These are phyloP conservation scores for Rambutsinella grinnellia DNA, from an alignment of 2,888 invertebrate species.

Conservation along the genomic window DNA sequence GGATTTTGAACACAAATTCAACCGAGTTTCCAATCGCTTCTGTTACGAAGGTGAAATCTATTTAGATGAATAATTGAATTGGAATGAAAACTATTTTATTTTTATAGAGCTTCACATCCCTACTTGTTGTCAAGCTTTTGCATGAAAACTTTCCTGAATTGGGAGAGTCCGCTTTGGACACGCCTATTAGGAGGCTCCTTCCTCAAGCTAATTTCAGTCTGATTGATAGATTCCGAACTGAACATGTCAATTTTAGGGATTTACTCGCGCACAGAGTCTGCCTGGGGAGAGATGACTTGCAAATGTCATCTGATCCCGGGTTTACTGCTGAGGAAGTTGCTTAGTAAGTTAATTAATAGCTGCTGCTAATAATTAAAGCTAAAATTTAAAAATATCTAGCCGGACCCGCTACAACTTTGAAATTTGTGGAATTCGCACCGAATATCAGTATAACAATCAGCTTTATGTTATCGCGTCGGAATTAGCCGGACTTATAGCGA, in stretches of 20 bases:
- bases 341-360: slow-evolving; percentile 35
- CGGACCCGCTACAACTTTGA: slow-evolving; percentile 44
- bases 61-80: no score
- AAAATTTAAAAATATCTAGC: slow-evolving; percentile 11
- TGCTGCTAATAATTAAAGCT: neutral
- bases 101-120: slow-evolving; percentile 45
- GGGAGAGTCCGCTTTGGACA: slow-evolving; percentile 35
- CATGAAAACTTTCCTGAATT: slow-evolving; percentile 45
- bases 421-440: slow-evolving; percentile 39
- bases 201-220: slow-evolving; percentile 20
- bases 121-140: slow-evolving; percentile 34
- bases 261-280: slow-evolving; percentile 56
- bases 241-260: slow-evolving; percentile 53
- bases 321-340: slow-evolving; percentile 28
- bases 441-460: slow-evolving; percentile 50
- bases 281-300: slow-evolving; percentile 30
- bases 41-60: no score
- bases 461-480: slow-evolving; percentile 47
- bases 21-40: no score
- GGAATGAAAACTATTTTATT: no score
- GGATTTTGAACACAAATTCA: no score
- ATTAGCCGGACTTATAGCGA: slow-evolving; percentile 27
- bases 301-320: slow-evolving; percentile 30
- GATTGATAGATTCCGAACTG: slow-evolving; percentile 54
- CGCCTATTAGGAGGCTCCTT: slow-evolving; percentile 39